Base-by-base conservation (phyloP, 2,113 vertebrate species). In the Zapus hudsonius region DNA sequence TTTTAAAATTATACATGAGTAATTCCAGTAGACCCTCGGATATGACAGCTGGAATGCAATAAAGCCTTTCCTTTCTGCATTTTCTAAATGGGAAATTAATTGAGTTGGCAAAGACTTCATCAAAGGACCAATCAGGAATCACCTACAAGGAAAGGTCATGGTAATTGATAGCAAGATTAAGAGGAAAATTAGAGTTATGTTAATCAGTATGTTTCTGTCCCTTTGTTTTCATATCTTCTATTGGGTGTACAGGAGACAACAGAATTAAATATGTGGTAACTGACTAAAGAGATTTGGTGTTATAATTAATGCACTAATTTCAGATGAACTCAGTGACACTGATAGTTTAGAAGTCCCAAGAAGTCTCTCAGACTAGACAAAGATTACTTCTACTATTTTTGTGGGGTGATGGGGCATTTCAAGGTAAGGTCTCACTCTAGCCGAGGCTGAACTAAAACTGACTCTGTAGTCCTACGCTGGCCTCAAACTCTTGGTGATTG, bases 21-120 rank as follows among this genome's bases (percentile, higher is more conserved):
- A n/a, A 95, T 93, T 94, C 19, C 11, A 91, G 7, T 81, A 90
- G 84, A 15, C 22, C 73, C 69, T 66, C 84, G 81, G 47, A 87
- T 87, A 95, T 61, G 86, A 90, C 42, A 78, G 87, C 78, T 90
- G 47, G 44, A 84, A 85, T 90, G 25, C 44, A 80, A 75, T 75
- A 72, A n/a, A 82, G 38, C 12, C 22, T 83, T 92, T 66, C 42
- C 86, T 93, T 92, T 90, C 64, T 66, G 70, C 42, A 36, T 92
- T 55, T 90, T 90, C 57, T 88, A 31, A 92, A 84, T 87, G 78
- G 73, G 47, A 87, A 87, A 90, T 90, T 76, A n/a, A 81, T 87
- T 67, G n/a, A 85, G 5, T 73, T 92, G 61, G 55, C n/a, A 72
- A 87, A 92, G 66, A 70, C 38, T 61, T 67, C 55, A 25, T 40